Evolutionary conservation across 1,140 invertebrate species (phyloP), one percentile per base, ranked within the genome.

Genomic region (Apis dorsata): DNA sequence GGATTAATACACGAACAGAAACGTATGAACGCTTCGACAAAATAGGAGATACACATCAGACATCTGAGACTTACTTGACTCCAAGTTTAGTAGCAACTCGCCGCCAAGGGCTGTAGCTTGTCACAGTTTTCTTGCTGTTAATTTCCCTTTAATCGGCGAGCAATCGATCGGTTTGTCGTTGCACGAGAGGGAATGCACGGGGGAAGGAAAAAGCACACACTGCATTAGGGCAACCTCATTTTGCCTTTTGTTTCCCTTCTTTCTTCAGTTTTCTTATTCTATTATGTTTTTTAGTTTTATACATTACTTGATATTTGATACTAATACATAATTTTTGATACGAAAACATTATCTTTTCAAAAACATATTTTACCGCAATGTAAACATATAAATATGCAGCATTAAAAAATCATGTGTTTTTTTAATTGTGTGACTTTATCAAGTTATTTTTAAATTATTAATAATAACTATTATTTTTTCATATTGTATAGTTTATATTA

Each of bases 51-150:
- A 89, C 88, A 90, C 88, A 89, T 89, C 91, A 91, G 89, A 91
- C 88, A 88, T 89, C 85, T 87, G 88, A 90, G 92, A 98, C 97
- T 98, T 97, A 98, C 97, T 98, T 97, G 95, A 98, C 97, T 96
- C 97, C 97, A 90, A 98, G 96, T 94, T 98, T 98, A 94, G 97
- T 97, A 93, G 97, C 97, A 93, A 98, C 97, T 94, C 97, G 96
- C 91, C 97, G 96, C 97, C 97, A 98, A 95, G 97, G 97, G 91
- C 97, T 97, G 95, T 97, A 97, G 95, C 97, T 92, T 90, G 92
- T 91, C 90, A 93, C 90, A 84, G 93, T 87, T 93, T 94, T 94
- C 93, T 94, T 94, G 92, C 86, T 92, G 91, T 90, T 93, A 92
- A 91, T 93, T 91, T 94, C 93, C 93, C 93, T 94, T 93, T 93